Conservation (phyloP, 2,888 invertebrate genomes). For the Tiliacea aurago region DNA sequence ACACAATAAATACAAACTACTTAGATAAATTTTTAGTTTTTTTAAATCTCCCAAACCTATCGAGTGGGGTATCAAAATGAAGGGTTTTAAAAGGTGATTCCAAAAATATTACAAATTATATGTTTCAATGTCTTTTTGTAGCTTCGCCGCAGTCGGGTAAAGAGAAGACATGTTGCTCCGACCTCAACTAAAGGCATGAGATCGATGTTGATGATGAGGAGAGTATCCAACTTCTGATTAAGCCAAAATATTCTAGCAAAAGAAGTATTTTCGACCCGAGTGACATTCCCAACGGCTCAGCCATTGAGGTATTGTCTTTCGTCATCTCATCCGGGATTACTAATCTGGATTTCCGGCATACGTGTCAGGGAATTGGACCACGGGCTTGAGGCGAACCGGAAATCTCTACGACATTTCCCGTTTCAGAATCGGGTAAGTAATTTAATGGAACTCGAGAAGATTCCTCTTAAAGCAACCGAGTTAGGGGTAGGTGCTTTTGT, state of each 20-base stretch:
- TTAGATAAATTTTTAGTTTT: too few species aligned
- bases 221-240: too few species aligned
- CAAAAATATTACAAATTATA: too few species aligned
- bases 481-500: constrained; percentile 8
- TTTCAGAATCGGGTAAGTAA: constrained; percentile 31
- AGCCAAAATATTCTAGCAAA: background rate
- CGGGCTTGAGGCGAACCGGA: constrained; percentile 23
- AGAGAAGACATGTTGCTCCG: too few species aligned
- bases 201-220: too few species aligned
- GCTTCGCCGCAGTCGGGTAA: too few species aligned
- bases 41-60: too few species aligned
- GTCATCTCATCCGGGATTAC: constrained; percentile 20
- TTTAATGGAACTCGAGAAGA: constrained; percentile 20
- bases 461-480: constrained; percentile 8
- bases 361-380: constrained; percentile 33
- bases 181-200: too few species aligned
- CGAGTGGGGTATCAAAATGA: too few species aligned
- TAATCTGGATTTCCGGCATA: constrained; percentile 28
- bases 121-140: too few species aligned
- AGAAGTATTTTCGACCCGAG: background rate
- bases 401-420: constrained; percentile 39
- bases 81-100: too few species aligned
- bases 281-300: background rate
- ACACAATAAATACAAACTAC: too few species aligned
- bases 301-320: background rate